Base-by-base conservation (phyloP, 2,113 vertebrate species). In the Anseranas semipalmata region DNA sequence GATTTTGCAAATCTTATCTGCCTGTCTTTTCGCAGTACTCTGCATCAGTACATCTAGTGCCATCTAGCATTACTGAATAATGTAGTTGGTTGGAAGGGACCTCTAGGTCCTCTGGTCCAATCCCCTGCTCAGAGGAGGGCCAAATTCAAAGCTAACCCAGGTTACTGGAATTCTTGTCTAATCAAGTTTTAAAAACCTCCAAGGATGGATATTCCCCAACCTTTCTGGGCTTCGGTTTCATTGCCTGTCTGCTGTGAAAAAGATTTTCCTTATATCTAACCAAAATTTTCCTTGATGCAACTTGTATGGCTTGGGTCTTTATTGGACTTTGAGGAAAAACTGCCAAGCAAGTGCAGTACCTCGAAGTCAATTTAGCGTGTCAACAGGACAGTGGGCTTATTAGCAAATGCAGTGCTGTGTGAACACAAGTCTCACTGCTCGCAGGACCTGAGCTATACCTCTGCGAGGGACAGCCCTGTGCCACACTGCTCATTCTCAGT, bases 401-500 rank as follows among this genome's bases (percentile, higher is more conserved):
- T 37, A 28, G 43, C 12, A 70, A 68, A 65, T 25, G 20, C 33
- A 63, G 41, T 15, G 24, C 33, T 82, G 45, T 6, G 7, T 52
- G 37, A 43, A 10, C 12, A 76, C 4, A 56, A 43, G 4, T 8
- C 52, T 77, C 60, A 18, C 43, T 73, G 25, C 53, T 56, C 59
- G 12, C 15, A 0, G 3, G 43, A 71, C 18, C 35, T 1, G 5
- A 56, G 33, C 35, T 60, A 3, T 13, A n/a, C 33, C 17, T 24
- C 58, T 75, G 21, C 0, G 1, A 48, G 68, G 55, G 41, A 58
- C 50, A 87, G 28, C 21, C 52, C 12, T 33, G 60, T 35, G 24
- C 9, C 10, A 56, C 2, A 20, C 56, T 21, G 46, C 12, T 66
- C 20, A 32, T 4, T 35, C 37, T 45, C 28, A 18, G 5, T 48